Evolutionary conservation across 1,140 invertebrate genomes (phyloP), one percentile per base, ranked within the genome.

Genomic region (Drosophila equinoxialis): DNA sequence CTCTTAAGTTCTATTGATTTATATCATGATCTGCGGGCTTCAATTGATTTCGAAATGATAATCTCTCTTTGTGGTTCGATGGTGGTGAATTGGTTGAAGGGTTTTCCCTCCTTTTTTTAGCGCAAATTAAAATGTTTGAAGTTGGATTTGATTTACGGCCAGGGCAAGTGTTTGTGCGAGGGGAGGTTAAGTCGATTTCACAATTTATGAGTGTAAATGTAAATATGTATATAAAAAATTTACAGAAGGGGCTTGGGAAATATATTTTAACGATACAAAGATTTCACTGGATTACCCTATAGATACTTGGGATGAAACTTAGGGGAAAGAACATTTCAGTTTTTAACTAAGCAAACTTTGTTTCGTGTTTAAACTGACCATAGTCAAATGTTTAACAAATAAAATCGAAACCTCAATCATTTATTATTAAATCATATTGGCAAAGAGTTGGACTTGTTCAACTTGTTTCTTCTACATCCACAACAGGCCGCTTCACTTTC

Each of bases 21-120:
- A 86, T 80, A 57, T 55, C 55, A 23, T 65, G 23, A 51, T 41
- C 76, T 86, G 79, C 79, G 83, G 83, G 84, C 59, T 42, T 65
- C 71, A 89, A 89, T 89, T 83, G 84, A 87, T 89, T 82, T 80
- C 71, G 67, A 58, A 74, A 79, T 65, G 71, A 65, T 79, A 71
- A 85, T 79, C 75, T 72, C 75, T 72, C 60, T 59, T 35, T 71
- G 37, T 79, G 63, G 76, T 57, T 64, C 76, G 51, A 35, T 35
- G 55, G 59, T 69, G 63, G 68, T 51, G 58, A 60, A 51, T 39
- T 37, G 66, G 54, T 45, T 26, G 42, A 60, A 55, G 55, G 59
- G 48, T 65, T 54, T 60, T 10, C 10, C 30, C 30, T 30, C 30
- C 23, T 26, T 35, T 35, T 35, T 35, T 61, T 14, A 37, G 26